These are phyloP conservation scores for Gymnocypris eckloni DNA, from an alignment of 2,797 vertebrate genomes.

Conservation along the genomic window DNA sequence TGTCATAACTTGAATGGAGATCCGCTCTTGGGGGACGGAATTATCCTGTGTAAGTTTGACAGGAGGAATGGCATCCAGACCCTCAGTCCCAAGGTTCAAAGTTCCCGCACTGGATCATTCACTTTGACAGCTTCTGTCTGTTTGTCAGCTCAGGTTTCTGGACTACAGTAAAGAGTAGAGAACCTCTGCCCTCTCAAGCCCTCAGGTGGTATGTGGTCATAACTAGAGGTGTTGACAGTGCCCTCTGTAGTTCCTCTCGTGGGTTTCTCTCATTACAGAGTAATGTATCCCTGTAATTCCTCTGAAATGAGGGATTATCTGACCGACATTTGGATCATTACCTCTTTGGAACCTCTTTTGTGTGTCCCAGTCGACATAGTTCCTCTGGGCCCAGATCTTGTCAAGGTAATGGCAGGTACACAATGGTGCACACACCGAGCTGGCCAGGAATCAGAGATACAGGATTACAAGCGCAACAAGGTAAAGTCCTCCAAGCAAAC, in stretches of 20 bases:
- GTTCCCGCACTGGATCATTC: slow-evolving; percentile 66
- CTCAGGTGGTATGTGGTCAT: slow-evolving; percentile 74
- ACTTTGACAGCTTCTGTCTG: slow-evolving; percentile 59
- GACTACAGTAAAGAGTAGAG: slow-evolving; percentile 62
- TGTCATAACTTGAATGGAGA: slow-evolving; percentile 39
- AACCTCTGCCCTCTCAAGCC: slow-evolving; percentile 61
- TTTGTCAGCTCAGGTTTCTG: slow-evolving; percentile 43
- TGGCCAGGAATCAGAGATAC: slow-evolving; percentile 30
- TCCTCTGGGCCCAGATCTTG: slow-evolving; percentile 59
- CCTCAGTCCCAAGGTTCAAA: slow-evolving; percentile 42
- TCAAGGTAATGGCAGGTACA: slow-evolving; percentile 56
- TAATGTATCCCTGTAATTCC: slow-evolving; percentile 77
- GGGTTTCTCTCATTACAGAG: slow-evolving; percentile 73
- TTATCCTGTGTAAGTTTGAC: slow-evolving; percentile 43
- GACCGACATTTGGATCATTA: slow-evolving; percentile 62
- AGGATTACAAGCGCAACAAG: slow-evolving; percentile 49
- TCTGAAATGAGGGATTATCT: slow-evolving; percentile 71
- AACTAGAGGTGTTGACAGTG: slow-evolving; percentile 81
- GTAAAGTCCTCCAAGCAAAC: slow-evolving; percentile 19
- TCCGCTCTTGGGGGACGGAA: slow-evolving; percentile 6
- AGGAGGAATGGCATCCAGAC: slow-evolving; percentile 31
- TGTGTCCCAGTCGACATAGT: slow-evolving; percentile 51
- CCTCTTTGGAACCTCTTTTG: slow-evolving; percentile 56
- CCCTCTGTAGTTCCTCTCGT: slow-evolving; percentile 75
- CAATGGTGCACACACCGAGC: slow-evolving; percentile 36